Evolutionary conservation across 2,113 vertebrate genomes (phyloP).

Genomic region (Prunella fulvescens): DNA sequence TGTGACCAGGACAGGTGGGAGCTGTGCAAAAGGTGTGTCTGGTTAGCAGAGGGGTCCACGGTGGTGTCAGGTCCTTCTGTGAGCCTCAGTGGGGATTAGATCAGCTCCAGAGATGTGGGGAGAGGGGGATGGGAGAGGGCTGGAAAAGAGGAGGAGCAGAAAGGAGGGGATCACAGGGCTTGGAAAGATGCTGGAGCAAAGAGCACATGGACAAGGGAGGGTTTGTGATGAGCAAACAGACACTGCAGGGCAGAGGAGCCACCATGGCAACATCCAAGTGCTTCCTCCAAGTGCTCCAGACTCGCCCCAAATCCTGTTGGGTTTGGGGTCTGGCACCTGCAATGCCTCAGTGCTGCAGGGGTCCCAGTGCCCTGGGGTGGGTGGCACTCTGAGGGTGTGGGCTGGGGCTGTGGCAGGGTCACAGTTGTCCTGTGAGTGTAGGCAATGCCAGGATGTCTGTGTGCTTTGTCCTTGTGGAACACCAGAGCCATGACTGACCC

Average conservation of each 20-base stretch:
- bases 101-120: rapidly evolving
- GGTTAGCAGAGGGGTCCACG: rapidly evolving
- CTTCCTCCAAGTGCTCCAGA: background rate
- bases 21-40: background rate
- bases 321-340: background rate
- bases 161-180: rapidly evolving
- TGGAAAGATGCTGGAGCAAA: background rate
- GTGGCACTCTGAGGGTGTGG: background rate
- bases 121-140: background rate
- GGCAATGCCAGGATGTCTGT: background rate
- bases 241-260: background rate
- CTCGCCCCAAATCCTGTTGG: background rate
- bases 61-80: background rate
- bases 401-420: background rate
- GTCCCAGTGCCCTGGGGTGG: background rate
- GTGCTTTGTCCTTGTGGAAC: background rate
- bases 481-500: background rate
- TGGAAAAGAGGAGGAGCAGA: background rate
- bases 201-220: background rate
- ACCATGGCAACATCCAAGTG: background rate
- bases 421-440: rapidly evolving
- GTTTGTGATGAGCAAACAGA: background rate
- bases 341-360: background rate
- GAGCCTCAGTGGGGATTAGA: background rate
- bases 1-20: rapidly evolving